A percentile compares a stretch with the other conserved stretches of the same genome.
These are phyloP conservation scores for Andrena bicolor DNA, from an alignment of 2,888 invertebrate species.

Conservation along the genomic window DNA sequence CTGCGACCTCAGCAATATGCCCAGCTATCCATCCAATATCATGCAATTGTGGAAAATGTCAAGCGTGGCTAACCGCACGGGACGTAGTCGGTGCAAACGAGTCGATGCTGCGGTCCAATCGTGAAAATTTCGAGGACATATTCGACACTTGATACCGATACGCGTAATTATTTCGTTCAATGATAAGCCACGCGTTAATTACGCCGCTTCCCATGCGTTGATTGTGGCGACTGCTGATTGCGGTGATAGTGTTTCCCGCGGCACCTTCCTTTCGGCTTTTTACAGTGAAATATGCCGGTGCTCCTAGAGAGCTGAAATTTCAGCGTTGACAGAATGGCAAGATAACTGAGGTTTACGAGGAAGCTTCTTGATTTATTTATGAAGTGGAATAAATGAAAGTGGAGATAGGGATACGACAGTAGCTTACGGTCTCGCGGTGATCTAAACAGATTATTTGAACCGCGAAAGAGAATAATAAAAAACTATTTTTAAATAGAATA, in stretches of 20 bases:
- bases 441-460: too few relatives aligned
- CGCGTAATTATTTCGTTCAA: slow-evolving; percentile 64
- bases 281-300: background rate
- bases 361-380: slow-evolving; percentile 1
- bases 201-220: background rate
- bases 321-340: background rate
- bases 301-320: slow-evolving; percentile 1
- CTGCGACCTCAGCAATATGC: slow-evolving; percentile 53
- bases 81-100: slow-evolving; percentile 57
- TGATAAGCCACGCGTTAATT: slow-evolving; percentile 55
- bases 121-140: slow-evolving; percentile 65
- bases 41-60: slow-evolving; percentile 71
- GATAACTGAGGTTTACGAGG: background rate
- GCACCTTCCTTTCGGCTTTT: slow-evolving; percentile 8
- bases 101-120: slow-evolving; percentile 53
- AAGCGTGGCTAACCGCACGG: slow-evolving; percentile 67
- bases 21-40: slow-evolving; percentile 68
- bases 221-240: background rate
- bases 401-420: too few relatives aligned
- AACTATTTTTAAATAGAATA: too few relatives aligned
- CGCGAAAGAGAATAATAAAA: too few relatives aligned
- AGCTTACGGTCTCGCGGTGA: background rate
- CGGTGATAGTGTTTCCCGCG: slow-evolving; percentile 7
- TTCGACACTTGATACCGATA: slow-evolving; percentile 68
- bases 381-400: too few relatives aligned